Conservation (phyloP, 2,888 invertebrate species). For the Meganola albula region DNA sequence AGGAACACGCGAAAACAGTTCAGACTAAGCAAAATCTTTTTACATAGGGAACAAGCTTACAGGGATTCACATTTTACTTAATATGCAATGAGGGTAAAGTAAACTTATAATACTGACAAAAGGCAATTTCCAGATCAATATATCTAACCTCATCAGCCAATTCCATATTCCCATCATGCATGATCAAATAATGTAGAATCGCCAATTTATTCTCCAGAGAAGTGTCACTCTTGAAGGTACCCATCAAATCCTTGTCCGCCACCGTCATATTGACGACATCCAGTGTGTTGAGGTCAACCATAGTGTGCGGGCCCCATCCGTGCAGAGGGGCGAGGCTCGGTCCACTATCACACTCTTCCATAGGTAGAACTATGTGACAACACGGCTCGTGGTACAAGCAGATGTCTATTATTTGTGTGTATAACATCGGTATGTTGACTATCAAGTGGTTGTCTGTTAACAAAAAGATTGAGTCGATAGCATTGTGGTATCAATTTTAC, state of each 20-base stretch:
- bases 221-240: constrained; percentile 82
- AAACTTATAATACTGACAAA: too few species aligned
- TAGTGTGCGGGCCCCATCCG: constrained; percentile 71
- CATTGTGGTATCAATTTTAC: too few species aligned
- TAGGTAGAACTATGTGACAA: constrained; percentile 85
- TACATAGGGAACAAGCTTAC: too few species aligned
- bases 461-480: too few species aligned
- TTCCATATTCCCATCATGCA: constrained; percentile 86
- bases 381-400: constrained; percentile 90
- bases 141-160: constrained; percentile 84
- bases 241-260: constrained; percentile 81
- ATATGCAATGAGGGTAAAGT: too few species aligned
- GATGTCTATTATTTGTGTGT: constrained; percentile 91
- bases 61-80: too few species aligned
- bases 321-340: constrained; percentile 83
- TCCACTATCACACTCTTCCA: constrained; percentile 73
- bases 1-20: too few species aligned
- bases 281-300: constrained; percentile 83
- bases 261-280: constrained; percentile 83
- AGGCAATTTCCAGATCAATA: too few species aligned
- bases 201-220: constrained; percentile 85
- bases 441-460: constrained; percentile 85
- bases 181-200: constrained; percentile 88
- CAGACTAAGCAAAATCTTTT: too few species aligned
- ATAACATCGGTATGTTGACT: constrained; percentile 89